Evolutionary conservation across 1,140 invertebrate genomes (phyloP).

Genomic region (Drosophila oshimai): DNA sequence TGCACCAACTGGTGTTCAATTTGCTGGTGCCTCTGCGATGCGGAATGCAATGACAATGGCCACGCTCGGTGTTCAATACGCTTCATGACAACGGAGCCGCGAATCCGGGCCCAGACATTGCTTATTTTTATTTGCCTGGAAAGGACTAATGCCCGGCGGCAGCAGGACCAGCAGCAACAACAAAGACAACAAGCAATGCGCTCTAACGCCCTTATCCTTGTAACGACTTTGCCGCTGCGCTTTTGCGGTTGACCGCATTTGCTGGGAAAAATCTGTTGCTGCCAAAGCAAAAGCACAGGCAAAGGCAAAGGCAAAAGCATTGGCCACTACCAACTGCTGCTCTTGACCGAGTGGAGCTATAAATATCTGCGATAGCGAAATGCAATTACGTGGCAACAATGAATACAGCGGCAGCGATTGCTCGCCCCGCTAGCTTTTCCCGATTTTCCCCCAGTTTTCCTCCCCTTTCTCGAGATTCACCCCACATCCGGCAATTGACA

Average conservation of each 20-base stretch:
- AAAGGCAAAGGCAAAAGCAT: too few species aligned
- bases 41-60: slow-evolving; percentile 67
- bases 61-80: slow-evolving; percentile 60
- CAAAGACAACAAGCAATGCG: slow-evolving; percentile 50
- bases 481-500: slow-evolving; percentile 77
- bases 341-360: slow-evolving; percentile 80
- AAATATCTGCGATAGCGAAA: slow-evolving; percentile 81
- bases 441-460: neutral
- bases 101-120: slow-evolving; percentile 55
- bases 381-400: slow-evolving; percentile 81
- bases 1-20: neutral
- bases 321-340: slow-evolving; percentile 57
- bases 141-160: slow-evolving; percentile 62
- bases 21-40: neutral
- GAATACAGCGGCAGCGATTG: slow-evolving; percentile 79
- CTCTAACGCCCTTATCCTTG: slow-evolving; percentile 78
- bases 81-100: slow-evolving; percentile 53
- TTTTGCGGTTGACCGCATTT: slow-evolving; percentile 80
- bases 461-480: neutral
- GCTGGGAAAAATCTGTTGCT: slow-evolving; percentile 77
- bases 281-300: too few species aligned
- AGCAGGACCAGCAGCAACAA: slow-evolving; percentile 18
- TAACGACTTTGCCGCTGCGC: slow-evolving; percentile 75
- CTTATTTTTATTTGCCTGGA: slow-evolving; percentile 78
- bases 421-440: slow-evolving; percentile 36